Percentiles rank a stretch among this genome's conserved stretches.
These are phyloP conservation scores for Operophtera brumata DNA, from an alignment of 2,888 invertebrate genomes.

Conservation along the genomic window DNA sequence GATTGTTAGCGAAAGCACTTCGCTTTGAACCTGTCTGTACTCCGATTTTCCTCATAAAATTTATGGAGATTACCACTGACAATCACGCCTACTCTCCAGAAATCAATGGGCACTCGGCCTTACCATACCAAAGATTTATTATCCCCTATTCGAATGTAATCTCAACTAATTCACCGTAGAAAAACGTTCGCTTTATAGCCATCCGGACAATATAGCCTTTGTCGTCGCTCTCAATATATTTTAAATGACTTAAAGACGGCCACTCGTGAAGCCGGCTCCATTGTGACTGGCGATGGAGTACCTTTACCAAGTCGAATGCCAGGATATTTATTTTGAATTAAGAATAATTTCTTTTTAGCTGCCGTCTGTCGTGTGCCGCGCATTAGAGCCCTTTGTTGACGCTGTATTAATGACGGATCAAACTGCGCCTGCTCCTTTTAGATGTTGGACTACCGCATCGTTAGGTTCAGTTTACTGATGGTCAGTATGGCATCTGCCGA, in stretches of 20 bases:
- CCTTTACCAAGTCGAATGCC: slow-evolving; percentile 39
- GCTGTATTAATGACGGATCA: slow-evolving; percentile 64
- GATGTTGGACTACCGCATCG: slow-evolving; percentile 20
- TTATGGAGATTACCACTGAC: slow-evolving; percentile 72
- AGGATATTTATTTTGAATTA: slow-evolving; percentile 57
- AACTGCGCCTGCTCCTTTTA: slow-evolving; percentile 6
- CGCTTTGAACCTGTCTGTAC: slow-evolving; percentile 46
- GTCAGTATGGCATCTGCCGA: slow-evolving; percentile 2
- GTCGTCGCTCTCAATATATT: slow-evolving; percentile 74
- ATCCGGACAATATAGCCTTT: slow-evolving; percentile 70
- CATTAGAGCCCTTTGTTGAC: slow-evolving; percentile 73
- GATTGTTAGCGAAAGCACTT: slow-evolving; percentile 56
- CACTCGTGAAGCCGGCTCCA: slow-evolving; percentile 58
- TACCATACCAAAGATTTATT: slow-evolving; percentile 70
- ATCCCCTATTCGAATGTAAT: slow-evolving; percentile 72
- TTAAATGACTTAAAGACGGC: slow-evolving; percentile 72
- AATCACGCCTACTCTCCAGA: slow-evolving; percentile 62
- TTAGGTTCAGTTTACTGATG: slow-evolving; percentile 1
- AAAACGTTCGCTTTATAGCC: slow-evolving; percentile 70
- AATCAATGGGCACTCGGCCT: slow-evolving; percentile 65
- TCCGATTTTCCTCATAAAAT: slow-evolving; percentile 60
- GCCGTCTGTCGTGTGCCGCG: slow-evolving; percentile 76
- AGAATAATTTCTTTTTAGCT: slow-evolving; percentile 76
- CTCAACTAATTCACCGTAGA: slow-evolving; percentile 77
- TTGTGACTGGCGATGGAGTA: slow-evolving; percentile 68